Evolutionary conservation across 2,888 invertebrate species (phyloP), one percentile per base, ranked within the genome.

Genomic region (Polydrusus pterygomalis): DNA sequence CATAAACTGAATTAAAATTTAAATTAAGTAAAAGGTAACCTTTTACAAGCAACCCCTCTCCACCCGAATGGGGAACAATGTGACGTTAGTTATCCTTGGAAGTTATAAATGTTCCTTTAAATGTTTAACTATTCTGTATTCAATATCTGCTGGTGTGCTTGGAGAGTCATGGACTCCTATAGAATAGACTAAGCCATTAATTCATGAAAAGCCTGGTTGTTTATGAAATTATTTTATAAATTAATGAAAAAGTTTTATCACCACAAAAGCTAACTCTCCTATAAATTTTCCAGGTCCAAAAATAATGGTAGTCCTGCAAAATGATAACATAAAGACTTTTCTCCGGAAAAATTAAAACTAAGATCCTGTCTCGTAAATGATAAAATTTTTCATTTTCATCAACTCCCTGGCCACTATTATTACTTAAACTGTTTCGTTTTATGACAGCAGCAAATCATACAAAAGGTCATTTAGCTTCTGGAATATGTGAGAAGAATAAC

Each of bases 391-490:
- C 67, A 75, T 71, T 75, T 67, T 75, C 65, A 71, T 75, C 51
- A 67, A 70, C 70, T 68, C 71, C 67, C 47, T 34, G 58, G 56
- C 43, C 51, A 72, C 72, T 72, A 72, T 76, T 76, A 72, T 76
- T 75, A 75, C 71, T 70, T 68, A 69, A 72, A 68, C 72, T 62
- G 76, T 76, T 76, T 72, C 68, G 43, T 68, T 72, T 76, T 76
- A 76, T 72, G 63, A 62, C 62, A 34, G 68, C 30, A 45, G 72
- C 72, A 75, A 75, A 72, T 75, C 75, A 72, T 62, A 62, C 68
- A 68, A 51, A 72, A 76, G 67, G 72, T 20, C 67, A 71, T 71
- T 69, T 76, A 60, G 60, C 49, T 51, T 30, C 56, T 60, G 74
- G 70, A 70, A 70, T 70, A 74, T 70, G 74, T 64, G 64, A 56